These are phyloP conservation scores for Cryptocephalus moraei DNA, from an alignment of 2,888 invertebrate genomes.

Conservation along the genomic window DNA sequence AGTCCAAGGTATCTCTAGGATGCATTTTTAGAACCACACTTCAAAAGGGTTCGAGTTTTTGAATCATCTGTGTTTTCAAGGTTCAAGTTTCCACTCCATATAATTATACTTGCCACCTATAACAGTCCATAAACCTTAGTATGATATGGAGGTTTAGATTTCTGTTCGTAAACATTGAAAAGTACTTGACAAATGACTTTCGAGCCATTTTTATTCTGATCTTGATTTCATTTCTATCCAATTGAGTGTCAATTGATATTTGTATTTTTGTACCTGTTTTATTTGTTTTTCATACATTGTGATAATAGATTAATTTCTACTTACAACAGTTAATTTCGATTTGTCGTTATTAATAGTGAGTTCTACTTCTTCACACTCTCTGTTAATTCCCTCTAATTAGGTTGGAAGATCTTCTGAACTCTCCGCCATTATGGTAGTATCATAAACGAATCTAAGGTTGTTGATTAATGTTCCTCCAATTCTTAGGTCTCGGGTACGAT, in stretches of 20 bases:
- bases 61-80: not conserved
- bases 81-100: not conserved
- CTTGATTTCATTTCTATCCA: not conserved
- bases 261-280: not conserved
- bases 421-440: not conserved
- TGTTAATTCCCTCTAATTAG: not conserved
- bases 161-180: not conserved
- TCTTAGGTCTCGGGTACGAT: not conserved
- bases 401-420: not conserved
- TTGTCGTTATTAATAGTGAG: not conserved
- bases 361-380: not conserved
- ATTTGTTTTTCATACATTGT: not conserved
- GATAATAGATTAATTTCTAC: not conserved
- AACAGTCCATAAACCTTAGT: not conserved
- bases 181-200: not conserved
- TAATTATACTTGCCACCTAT: not conserved
- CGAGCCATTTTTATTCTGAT: not conserved
- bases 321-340: not conserved
- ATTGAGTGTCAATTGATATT: not conserved
- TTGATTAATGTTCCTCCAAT: not conserved
- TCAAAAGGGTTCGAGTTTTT: not conserved
- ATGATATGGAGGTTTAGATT: constrained; percentile 1
- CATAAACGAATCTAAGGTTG: not conserved
- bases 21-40: not conserved
- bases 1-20: too few species aligned